These are phyloP conservation scores for Crotalus adamanteus DNA, from an alignment of 2,797 vertebrate genomes.

Conservation along the genomic window DNA sequence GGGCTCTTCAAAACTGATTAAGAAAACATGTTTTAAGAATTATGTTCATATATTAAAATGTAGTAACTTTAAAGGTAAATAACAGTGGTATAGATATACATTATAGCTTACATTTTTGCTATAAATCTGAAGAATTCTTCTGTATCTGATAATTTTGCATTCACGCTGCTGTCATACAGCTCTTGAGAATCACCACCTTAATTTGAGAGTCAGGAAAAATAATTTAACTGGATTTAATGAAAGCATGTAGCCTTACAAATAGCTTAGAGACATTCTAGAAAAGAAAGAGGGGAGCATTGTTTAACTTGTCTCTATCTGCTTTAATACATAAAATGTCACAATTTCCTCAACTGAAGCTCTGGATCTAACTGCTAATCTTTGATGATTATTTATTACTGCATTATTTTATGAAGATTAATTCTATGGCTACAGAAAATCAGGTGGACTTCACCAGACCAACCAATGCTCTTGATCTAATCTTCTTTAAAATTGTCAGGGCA, in stretches of 20 bases:
- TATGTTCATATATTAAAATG: conserved; percentile 66
- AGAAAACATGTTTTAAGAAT: conserved; percentile 72
- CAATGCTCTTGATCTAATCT: conserved; percentile 72
- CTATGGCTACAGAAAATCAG: conserved; percentile 48
- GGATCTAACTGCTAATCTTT: conserved; percentile 22
- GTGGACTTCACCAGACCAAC: conserved; percentile 66
- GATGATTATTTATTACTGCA: conserved; percentile 14
- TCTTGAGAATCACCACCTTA: conserved; percentile 46
- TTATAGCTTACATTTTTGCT: conserved; percentile 8
- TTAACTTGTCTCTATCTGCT: conserved; percentile 32
- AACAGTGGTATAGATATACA: conserved; percentile 29
- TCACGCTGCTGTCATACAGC: conserved; percentile 33
- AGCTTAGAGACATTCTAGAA: conserved; percentile 5
- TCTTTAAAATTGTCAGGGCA: conserved; percentile 67
- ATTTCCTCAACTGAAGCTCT: accelerated
- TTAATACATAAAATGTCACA: conserved; percentile 16
- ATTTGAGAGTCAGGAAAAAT: conserved; percentile 51
- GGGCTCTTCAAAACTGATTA: conserved; percentile 65
- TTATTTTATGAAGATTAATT: conserved; percentile 34
- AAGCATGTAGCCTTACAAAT: conserved; percentile 53
- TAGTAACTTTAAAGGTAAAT: conserved; percentile 63
- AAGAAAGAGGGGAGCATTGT: neutral
- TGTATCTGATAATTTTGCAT: conserved; percentile 40
- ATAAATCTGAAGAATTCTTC: conserved; percentile 36
- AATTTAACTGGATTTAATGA: conserved; percentile 53